Evolutionary conservation across 2,888 invertebrate genomes (phyloP).

Genomic region (Petrophora chlorosata): DNA sequence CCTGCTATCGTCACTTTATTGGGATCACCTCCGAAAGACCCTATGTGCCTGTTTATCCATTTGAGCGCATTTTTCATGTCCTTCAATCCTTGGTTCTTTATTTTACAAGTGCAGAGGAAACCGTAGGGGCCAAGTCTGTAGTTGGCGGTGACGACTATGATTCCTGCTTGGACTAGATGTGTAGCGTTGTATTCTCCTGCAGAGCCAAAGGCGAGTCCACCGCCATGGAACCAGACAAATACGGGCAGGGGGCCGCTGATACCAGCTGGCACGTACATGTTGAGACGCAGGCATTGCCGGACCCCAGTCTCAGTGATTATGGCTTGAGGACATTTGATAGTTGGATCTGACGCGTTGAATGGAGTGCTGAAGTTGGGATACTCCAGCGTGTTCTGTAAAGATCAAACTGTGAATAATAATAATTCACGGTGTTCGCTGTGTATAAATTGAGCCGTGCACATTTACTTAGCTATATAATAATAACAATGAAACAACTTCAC

Average conservation of each 20-base stretch:
- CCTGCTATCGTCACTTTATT: conserved; percentile 60
- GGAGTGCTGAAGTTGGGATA: conserved; percentile 45
- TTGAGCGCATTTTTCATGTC: conserved; percentile 59
- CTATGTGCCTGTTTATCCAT: conserved; percentile 62
- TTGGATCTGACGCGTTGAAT: conserved; percentile 52
- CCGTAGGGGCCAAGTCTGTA: conserved; percentile 68
- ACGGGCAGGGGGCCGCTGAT: conserved; percentile 47
- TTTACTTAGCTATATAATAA: not conserved
- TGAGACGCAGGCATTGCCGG: conserved; percentile 50
- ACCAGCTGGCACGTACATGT: conserved; percentile 51
- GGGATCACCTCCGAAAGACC: conserved; percentile 57
- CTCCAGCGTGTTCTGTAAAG: conserved; percentile 45
- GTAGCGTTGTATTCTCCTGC: conserved; percentile 54
- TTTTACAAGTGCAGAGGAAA: conserved; percentile 60
- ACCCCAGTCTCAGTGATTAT: conserved; percentile 34
- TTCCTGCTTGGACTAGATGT: conserved; percentile 52
- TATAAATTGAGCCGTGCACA: not conserved
- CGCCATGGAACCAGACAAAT: conserved; percentile 68
- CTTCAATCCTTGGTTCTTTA: conserved; percentile 60
- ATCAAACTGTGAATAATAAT: not conserved
- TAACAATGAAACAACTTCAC: too few species aligned
- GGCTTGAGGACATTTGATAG: conserved; percentile 53
- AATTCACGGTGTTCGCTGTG: not conserved
- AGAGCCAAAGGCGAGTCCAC: conserved; percentile 56
- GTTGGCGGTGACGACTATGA: conserved; percentile 56